Evolutionary conservation across 2,888 invertebrate species (phyloP).

Genomic region (Perdita meconis): DNA sequence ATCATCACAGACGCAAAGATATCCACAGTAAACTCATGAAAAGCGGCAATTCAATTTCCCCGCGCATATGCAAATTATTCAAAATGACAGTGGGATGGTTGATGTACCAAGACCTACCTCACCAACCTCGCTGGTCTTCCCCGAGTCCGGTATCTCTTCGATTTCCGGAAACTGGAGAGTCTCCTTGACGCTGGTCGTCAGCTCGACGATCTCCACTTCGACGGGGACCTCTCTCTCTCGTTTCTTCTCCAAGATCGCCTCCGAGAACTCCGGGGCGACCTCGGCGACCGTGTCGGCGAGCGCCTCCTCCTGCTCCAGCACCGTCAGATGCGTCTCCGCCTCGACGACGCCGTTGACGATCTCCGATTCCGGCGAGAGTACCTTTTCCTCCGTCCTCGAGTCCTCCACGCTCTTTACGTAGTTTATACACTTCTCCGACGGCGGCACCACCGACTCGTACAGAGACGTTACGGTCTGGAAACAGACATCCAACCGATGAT

Average conservation of each 20-base stretch:
- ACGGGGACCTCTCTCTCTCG: slow-evolving; percentile 67
- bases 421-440: slow-evolving; percentile 81
- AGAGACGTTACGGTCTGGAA: slow-evolving; percentile 70
- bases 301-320: slow-evolving; percentile 54
- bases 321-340: slow-evolving; percentile 57
- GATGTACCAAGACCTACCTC: slow-evolving; percentile 70
- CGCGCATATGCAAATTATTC: no score
- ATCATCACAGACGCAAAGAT: no score
- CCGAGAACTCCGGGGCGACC: slow-evolving; percentile 49
- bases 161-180: slow-evolving; percentile 81
- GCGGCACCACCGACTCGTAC: slow-evolving; percentile 77
- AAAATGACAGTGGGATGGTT: no score
- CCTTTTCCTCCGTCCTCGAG: slow-evolving; percentile 66
- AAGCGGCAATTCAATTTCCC: no score
- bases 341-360: slow-evolving; percentile 58
- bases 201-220: slow-evolving; percentile 80
- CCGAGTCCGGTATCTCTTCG: slow-evolving; percentile 79
- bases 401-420: slow-evolving; percentile 80
- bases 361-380: slow-evolving; percentile 64
- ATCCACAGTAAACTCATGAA: no score
- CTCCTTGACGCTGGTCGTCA: slow-evolving; percentile 81
- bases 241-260: slow-evolving; percentile 61
- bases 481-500: slow-evolving; percentile 9
- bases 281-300: slow-evolving; percentile 60
- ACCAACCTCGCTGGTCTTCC: slow-evolving; percentile 75